Base-by-base conservation (phyloP, 2,888 invertebrate genomes). In the Trichogramma dendrolimi region DNA sequence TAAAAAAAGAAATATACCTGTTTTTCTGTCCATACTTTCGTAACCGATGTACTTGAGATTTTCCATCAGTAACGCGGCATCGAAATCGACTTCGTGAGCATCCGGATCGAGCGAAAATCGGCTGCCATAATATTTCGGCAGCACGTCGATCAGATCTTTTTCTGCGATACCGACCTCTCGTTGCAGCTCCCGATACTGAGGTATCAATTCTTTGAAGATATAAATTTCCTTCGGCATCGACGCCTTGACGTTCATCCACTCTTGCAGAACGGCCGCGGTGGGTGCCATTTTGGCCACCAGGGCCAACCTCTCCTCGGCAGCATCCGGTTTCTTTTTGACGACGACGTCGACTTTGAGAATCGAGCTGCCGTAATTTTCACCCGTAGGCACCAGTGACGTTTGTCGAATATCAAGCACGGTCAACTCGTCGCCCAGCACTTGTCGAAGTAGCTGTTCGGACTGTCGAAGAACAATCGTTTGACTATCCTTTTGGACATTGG, bases 351-450 rank as follows among this genome's bases (percentile, higher is more conserved):
- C 71, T 1, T 80, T 79, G 0, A 85, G 69, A 78, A 86, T 85
- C 1, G 83, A 76, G 68, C 86, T 85, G 5, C 85, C 86, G 70
- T 85, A 86, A 71, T 86, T 86, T 69, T 86, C 86, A 1, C 86
- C 86, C 0, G 83, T 81, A 14, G 81, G 81, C 10, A 76, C 46
- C n/a, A 76, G 51, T 5, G 55, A 55, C n/a, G 67, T 58, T 0
- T 67, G 67, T 3, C 65, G 65, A 27, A 70, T 72, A 56, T 68
- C 68, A 5, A 69, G 65, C 8, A 76, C 70, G 10, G 69, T 57
- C 6, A 76, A 5, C 5, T 57, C 52, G 1, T 63, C 27, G 4
- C 70, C 43, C 0, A 67, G 71, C 5, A 75, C 58, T 27, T 55
- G 68, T 4, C 67, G 67, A 4, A 77, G 49, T 10, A 77, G 44